Evolutionary conservation across 2,113 vertebrate species (phyloP), one percentile per base, ranked within the genome.

Genomic region (Anthoscopus minutus): DNA sequence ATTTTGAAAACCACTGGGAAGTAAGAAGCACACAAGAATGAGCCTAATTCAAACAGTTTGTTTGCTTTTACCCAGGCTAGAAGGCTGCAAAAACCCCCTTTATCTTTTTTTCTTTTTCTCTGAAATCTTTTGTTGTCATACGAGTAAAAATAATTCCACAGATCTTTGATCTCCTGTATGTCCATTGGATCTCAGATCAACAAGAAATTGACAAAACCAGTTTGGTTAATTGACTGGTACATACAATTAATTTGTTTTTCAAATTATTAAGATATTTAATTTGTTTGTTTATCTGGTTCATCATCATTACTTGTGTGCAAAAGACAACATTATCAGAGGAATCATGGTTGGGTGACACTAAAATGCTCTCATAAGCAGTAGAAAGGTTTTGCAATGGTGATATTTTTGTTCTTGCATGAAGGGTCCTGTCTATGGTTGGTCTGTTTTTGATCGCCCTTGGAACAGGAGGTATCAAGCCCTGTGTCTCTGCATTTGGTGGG

Each of bases 391-490:
- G 57, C 92, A 95, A 87, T 89, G 65, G 82, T 97, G 90, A 88
- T 58, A 60, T 95, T 91, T 96, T 89, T 93, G 70, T 97, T 94
- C 84, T 92, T 97, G 66, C 78, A 93, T 98, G 97, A 98, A 96
- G 98, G 96, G 92, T 97, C 98, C 92, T 98, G 73, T 99, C 99
- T 71, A 98, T 99, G 97, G 3, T 97, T 15, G 99, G 99, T 28
- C 97, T 99, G 93, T 97, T 98, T 82, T 98, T 99, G 93, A 99
- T 99, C 51, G 99, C 99, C 66, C 95, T 99, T 71, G 99, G 99
- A 76, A 99, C 99, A 0, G 99, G 99, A 89, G 99, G 99, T 45
- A 99, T 99, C 97, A 99, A 99, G 96, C 99, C 99, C 40, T 99
- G 99, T 13, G 99, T 99, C 74, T 97, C 99, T 65, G 99, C 99